Conservation (phyloP, 1,140 invertebrate genomes). For the Drosophila aff. region DNA sequence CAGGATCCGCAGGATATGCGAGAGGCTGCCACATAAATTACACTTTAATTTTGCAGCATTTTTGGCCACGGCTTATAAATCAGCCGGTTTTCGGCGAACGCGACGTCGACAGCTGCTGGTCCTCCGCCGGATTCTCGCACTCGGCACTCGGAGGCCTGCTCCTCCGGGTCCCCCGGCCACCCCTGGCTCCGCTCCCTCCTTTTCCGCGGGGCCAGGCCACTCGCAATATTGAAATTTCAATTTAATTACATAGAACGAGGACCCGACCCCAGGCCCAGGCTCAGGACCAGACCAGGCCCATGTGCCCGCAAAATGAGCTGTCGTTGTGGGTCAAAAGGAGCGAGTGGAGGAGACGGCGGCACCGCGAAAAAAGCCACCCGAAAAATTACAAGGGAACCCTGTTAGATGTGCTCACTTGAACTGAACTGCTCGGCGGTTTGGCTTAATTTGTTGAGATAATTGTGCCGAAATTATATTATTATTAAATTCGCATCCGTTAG, state of each 20-base stretch:
- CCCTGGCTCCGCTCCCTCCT: neutral
- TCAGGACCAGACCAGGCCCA: conserved; percentile 50
- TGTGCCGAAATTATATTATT: conserved; percentile 81
- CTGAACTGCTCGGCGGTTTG: conserved; percentile 69
- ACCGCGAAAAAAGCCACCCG: conserved; percentile 17
- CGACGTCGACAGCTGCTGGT: conserved; percentile 36
- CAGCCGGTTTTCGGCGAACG: conserved; percentile 48
- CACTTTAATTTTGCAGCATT: conserved; percentile 83
- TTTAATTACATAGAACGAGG: conserved; percentile 79
- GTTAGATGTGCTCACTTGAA: conserved; percentile 58
- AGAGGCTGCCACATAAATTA: conserved; percentile 74
- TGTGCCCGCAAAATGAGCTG: conserved; percentile 69
- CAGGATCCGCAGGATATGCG: conserved; percentile 56
- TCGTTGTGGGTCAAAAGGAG: conserved; percentile 52
- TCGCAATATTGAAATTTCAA: conserved; percentile 83
- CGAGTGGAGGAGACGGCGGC: conserved; percentile 10
- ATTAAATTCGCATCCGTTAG: conserved; percentile 75
- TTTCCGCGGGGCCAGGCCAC: conserved; percentile 35
- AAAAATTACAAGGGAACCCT: conserved; percentile 17
- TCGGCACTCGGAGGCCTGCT: conserved; percentile 25
- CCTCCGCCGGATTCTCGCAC: conserved; percentile 40
- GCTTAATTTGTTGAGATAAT: conserved; percentile 83
- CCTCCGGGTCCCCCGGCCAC: neutral
- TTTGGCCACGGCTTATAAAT: conserved; percentile 83
- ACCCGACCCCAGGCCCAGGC: conserved; percentile 49